A percentile compares a stretch with the other conserved stretches of the same genome.
phyloP scores from a whole-genome alignment of 2,888 invertebrate species.

The Eupsilia transversa region DNA sequence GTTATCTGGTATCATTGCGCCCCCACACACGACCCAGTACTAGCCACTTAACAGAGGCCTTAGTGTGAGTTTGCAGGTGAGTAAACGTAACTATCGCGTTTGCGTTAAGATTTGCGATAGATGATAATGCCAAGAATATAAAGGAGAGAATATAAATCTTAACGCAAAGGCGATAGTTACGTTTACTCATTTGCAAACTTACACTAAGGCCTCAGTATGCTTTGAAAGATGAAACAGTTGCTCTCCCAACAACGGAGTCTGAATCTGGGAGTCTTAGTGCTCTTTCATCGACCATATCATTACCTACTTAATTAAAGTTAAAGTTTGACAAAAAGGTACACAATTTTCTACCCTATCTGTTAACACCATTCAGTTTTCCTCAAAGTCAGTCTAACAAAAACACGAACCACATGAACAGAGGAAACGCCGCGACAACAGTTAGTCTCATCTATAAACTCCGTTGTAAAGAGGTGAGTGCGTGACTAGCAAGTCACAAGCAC shows the following conservation, averaged over 20 bases:
- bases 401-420: constrained; percentile 1
- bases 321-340: neutral
- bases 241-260: neutral
- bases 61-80: no score
- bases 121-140: no score
- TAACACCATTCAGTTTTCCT: neutral
- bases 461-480: constrained; percentile 68
- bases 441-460: constrained; percentile 62
- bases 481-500: constrained; percentile 76
- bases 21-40: no score
- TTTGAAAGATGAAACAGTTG: neutral
- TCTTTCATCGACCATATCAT: neutral
- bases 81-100: no score
- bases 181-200: no score
- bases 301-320: neutral
- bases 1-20: no score
- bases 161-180: no score
- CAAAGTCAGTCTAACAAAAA: constrained; percentile 1
- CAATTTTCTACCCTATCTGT: neutral
- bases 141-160: no score
- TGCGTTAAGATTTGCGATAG: no score
- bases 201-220: no score
- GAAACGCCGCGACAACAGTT: constrained; percentile 38
- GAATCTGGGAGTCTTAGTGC: neutral
- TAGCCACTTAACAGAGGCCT: no score